A percentile compares a stretch with the other conserved stretches of the same genome.
phyloP scores from a whole-genome alignment of 2,888 invertebrate species.

The Acleris cristana region DNA sequence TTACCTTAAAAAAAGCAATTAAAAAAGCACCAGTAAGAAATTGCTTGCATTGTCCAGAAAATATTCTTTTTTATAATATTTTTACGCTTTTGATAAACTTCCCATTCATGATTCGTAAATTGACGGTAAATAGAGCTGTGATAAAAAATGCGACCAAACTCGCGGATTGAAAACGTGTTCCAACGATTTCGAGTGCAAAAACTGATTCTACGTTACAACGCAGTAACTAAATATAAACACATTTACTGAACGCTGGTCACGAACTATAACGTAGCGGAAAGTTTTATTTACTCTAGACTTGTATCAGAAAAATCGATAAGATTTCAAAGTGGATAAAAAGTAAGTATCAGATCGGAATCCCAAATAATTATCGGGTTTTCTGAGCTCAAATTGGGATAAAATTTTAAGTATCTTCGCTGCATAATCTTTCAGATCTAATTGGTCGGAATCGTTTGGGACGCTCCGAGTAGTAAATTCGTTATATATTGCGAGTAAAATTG shows the following conservation, averaged over 20 bases:
- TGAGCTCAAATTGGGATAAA: constrained; percentile 18
- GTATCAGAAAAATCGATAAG: constrained; percentile 8
- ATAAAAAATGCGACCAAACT: constrained; percentile 60
- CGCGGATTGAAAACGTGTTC: constrained; percentile 62
- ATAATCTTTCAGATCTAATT: constrained; percentile 53
- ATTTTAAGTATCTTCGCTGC: constrained; percentile 26
- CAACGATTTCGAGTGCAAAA: constrained; percentile 46
- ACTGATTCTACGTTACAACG: constrained; percentile 21
- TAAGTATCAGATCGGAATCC: constrained; percentile 11
- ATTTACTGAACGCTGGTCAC: constrained; percentile 23
- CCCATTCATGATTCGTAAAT: constrained; percentile 63
- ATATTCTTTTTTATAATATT: constrained; percentile 55
- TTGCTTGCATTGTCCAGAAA: constrained; percentile 65
- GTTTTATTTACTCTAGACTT: constrained; percentile 3
- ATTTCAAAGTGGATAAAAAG: constrained; percentile 7
- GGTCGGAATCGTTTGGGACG: constrained; percentile 49
- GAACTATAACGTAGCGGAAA: constrained; percentile 4
- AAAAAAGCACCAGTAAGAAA: constrained; percentile 71
- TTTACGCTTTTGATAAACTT: constrained; percentile 54
- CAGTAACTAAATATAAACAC: constrained; percentile 15
- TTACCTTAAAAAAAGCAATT: constrained; percentile 78
- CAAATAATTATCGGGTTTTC: constrained; percentile 18
- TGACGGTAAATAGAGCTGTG: constrained; percentile 54
- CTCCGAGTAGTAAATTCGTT: constrained; percentile 44
- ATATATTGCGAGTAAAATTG: constrained; percentile 69